Evolutionary conservation across 2,113 vertebrate genomes (phyloP), one percentile per base, ranked within the genome.

Genomic region (Xiphias gladius): DNA sequence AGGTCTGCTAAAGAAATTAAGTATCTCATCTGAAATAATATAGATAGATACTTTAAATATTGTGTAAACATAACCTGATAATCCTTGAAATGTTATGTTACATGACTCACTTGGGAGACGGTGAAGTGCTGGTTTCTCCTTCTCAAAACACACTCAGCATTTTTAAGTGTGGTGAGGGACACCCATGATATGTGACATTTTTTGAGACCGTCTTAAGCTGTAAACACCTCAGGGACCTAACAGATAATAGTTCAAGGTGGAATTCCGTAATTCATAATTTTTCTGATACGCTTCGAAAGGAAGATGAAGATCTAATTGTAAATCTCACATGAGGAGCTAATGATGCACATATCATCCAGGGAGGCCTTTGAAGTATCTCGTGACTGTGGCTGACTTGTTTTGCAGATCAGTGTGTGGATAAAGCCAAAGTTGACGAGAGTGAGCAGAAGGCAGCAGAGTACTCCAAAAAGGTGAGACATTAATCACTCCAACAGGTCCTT

Each of bases 361-460:
- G 11, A 19, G 41, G 24, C 7, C 43, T 79, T 39, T 86, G 78
- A 81, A 43, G 20, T 30, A 2, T 80, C 37, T 75, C 1, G 0
- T 77, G 26, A 81, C 61, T 54, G 2, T 57, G 52, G 16, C 37
- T 76, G 20, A 66, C 41, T 78, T 91, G 52, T 85, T 86, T 93
- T 91, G 75, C 89, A 99, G 98, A 99, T 95, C 94, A 96, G 1
- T 97, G 97, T 91, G 98, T 99, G 89, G 97, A 99, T 92, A 99
- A 99, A 94, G 95, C 96, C 82, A 98, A 97, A 93, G 97, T 99
- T 79, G 97, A 99, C 74, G 98, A 98, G 93, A 99, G 97, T 88
- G 98, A 99, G 85, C 96, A 97, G 92, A 99, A 96, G 92, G 98
- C 98, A 69, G 85, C 92, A 5, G 98, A 99, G 86, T 99, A 95